Evolutionary conservation across 2,888 invertebrate species (phyloP), one percentile per base, ranked within the genome.

Genomic region (Leptinotarsa rubiginosa): DNA sequence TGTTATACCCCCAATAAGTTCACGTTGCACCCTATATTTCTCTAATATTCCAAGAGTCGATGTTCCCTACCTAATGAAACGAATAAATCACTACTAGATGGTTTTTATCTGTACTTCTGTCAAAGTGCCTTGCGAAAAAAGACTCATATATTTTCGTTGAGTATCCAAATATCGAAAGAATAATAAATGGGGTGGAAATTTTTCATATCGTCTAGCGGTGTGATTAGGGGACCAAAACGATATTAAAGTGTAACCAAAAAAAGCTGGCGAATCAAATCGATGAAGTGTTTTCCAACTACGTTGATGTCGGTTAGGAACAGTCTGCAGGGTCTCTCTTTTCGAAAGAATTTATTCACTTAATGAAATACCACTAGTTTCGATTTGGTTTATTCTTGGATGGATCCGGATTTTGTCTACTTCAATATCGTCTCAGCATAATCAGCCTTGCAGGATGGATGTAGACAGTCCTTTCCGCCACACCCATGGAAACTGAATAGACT

Each of bases 151-250:
- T 41, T 62, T 25, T n/a, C 31, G 62, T 62, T 18, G 41, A 62
- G 62, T 31, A 62, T n/a, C 31, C 62, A 41, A 25, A 62, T 62
- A 41, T 41, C 20, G 62, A 41, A 62, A n/a, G 62, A 62, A 62
- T 62, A 62, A 62, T 62, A 62, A 62, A 62, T 62, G 62, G 31
- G n/a, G 41, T 62, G 62, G 62, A 62, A 62, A 62, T 62, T 62
- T 62, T 41, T 62, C 62, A 41, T 31, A 62, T 62, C 25, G 41
- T 62, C n/a, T 62, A 22, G 20, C 62, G 41, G n/a, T 7, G 62
- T 62, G 62, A 62, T 62, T 62, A 41, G 31, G 16, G 16, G 7
- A 62, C 16, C 62, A 25, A 62, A 31, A 62, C 62, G 62, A 62
- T 62, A 62, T 62, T 41, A 10, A 62, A 41, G 62, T 12, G n/a